Evolutionary conservation across 2,888 invertebrate species (phyloP).

Genomic region (Mamestra brassicae): DNA sequence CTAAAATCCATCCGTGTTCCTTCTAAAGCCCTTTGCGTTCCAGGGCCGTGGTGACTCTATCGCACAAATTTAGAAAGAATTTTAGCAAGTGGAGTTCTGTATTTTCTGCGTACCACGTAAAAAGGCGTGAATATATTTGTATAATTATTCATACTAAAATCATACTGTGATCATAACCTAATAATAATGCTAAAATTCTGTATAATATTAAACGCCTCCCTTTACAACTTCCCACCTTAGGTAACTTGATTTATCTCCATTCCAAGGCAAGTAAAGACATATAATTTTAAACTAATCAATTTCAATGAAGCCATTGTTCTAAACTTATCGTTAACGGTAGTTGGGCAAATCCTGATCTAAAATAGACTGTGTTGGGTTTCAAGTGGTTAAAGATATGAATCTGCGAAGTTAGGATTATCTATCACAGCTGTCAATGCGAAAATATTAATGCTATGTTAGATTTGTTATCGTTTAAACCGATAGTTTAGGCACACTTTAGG

Average conservation of each 20-base stretch:
- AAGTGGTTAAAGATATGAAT: constrained; percentile 31
- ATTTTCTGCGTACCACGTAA: not conserved
- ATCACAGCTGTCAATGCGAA: constrained; percentile 23
- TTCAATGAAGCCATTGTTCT: constrained; percentile 6
- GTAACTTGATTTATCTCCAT: not conserved
- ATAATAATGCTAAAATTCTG: not conserved
- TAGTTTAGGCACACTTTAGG: not conserved
- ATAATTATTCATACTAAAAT: not conserved
- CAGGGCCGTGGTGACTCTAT: no score
- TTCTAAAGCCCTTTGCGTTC: no score
- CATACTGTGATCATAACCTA: not conserved
- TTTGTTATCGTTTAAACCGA: constrained; percentile 21
- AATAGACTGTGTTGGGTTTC: not conserved
- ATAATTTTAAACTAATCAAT: constrained; percentile 1
- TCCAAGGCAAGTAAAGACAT: not conserved
- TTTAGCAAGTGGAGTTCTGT: no score
- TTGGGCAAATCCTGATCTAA: not conserved
- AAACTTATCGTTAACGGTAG: constrained; percentile 3
- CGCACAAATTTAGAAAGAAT: no score
- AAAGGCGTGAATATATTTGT: not conserved
- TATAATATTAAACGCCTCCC: not conserved
- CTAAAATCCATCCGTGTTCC: no score
- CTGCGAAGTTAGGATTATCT: constrained; percentile 34
- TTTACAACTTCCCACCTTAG: not conserved
- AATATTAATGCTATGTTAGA: not conserved